Evolutionary conservation across 2,888 invertebrate species (phyloP).

Genomic region (Psococerastis gibbosa): DNA sequence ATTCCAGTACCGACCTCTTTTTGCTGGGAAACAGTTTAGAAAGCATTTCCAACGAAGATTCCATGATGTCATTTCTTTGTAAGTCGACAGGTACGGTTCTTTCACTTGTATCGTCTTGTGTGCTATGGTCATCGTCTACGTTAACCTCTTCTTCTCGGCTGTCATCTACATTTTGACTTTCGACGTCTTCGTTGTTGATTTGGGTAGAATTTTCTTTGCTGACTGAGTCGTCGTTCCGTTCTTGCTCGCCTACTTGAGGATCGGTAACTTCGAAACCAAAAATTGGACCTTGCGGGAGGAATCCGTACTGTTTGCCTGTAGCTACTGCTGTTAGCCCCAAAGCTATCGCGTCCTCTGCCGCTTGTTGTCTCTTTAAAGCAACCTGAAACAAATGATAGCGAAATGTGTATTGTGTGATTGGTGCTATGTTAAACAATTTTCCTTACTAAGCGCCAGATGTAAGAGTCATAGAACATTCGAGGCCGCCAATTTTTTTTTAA

Average conservation of each 20-base stretch:
- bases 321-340: slow-evolving; percentile 74
- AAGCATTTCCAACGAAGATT: slow-evolving; percentile 50
- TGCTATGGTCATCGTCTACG: slow-evolving; percentile 12
- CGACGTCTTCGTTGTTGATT: slow-evolving; percentile 18
- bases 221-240: slow-evolving; percentile 27
- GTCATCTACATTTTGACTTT: slow-evolving; percentile 10
- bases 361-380: slow-evolving; percentile 88
- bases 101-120: slow-evolving; percentile 2
- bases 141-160: slow-evolving; percentile 13
- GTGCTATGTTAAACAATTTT: too few relatives aligned
- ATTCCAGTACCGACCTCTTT: slow-evolving; percentile 68
- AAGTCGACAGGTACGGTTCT: slow-evolving; percentile 5
- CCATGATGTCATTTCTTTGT: slow-evolving; percentile 9
- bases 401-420: too few relatives aligned
- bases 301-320: slow-evolving; percentile 48
- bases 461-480: too few relatives aligned
- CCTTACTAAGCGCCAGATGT: too few relatives aligned
- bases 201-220: slow-evolving; percentile 10
- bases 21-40: slow-evolving; percentile 77
- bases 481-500: too few relatives aligned
- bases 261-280: slow-evolving; percentile 74
- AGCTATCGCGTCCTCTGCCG: slow-evolving; percentile 92
- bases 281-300: slow-evolving; percentile 75
- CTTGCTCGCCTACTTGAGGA: slow-evolving; percentile 26
- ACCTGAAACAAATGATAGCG: too few relatives aligned